Conservation (phyloP, 2,113 vertebrate genomes). For the Aegotheles bennettii region DNA sequence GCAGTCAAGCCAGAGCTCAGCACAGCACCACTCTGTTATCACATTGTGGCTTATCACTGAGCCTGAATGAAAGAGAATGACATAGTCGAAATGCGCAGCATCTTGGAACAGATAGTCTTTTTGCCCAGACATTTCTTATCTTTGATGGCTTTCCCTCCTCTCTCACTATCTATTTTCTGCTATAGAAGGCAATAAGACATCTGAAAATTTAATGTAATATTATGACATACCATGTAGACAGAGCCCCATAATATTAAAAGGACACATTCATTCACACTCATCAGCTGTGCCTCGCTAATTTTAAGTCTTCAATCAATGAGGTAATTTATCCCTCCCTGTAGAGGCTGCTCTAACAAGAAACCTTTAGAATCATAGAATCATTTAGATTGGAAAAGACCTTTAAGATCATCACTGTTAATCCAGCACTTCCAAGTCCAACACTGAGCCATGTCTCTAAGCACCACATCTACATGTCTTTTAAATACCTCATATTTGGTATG, state of each 20-base stretch:
- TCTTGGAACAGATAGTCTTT: conserved; percentile 25
- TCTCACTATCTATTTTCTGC: conserved; percentile 29
- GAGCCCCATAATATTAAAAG: not conserved
- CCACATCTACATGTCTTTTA: too few relatives aligned
- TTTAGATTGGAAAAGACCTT: too few relatives aligned
- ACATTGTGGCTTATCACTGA: not conserved
- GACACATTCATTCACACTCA: conserved; percentile 6
- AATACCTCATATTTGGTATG: too few relatives aligned
- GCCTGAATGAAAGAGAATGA: not conserved
- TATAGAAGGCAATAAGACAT: conserved; percentile 11
- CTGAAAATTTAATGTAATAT: conserved; percentile 45
- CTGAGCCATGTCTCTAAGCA: too few relatives aligned
- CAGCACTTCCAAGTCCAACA: too few relatives aligned
- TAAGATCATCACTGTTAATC: too few relatives aligned
- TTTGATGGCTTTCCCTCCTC: not conserved
- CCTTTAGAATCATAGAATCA: not conserved
- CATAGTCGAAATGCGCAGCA: not conserved
- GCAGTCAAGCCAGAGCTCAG: not conserved
- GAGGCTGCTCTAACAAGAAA: not conserved
- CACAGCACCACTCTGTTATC: not conserved
- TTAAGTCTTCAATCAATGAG: conserved; percentile 7
- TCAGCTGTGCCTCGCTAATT: conserved; percentile 27
- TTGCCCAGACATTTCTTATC: not conserved
- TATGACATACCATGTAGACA: not conserved
- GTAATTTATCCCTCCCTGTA: not conserved